Conservation (phyloP, 1,140 invertebrate species). For the Aleiodes sp. region DNA sequence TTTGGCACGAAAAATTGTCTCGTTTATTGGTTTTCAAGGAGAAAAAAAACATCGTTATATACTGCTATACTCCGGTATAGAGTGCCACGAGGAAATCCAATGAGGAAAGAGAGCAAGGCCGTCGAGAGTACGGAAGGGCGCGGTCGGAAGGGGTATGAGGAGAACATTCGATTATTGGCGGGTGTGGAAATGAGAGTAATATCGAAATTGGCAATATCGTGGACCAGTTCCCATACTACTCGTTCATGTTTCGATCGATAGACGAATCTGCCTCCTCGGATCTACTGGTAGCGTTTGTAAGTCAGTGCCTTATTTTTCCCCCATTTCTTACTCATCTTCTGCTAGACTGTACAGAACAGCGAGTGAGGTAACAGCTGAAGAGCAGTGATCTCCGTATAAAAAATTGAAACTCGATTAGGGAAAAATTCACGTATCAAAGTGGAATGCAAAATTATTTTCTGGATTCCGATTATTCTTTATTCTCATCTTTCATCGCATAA, state of each 20-base stretch:
- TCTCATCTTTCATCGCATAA: not conserved
- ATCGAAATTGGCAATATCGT: constrained; percentile 55
- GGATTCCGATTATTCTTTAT: not conserved
- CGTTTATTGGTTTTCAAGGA: constrained; percentile 17
- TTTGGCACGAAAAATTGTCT: constrained; percentile 13
- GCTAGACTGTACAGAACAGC: no score
- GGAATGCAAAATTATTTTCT: not conserved
- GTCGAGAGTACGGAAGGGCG: not conserved
- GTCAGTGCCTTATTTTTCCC: not conserved
- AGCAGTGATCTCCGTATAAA: not conserved
- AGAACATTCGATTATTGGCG: constrained; percentile 24
- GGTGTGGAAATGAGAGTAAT: constrained; percentile 48
- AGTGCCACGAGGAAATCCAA: constrained; percentile 2
- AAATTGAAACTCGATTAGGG: constrained; percentile 39
- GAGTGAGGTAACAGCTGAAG: constrained; percentile 24
- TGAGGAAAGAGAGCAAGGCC: not conserved
- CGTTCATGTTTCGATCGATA: constrained; percentile 36
- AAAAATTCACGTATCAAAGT: constrained; percentile 10
- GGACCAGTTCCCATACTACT: constrained; percentile 11
- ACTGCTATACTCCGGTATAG: constrained; percentile 7
- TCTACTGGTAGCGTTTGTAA: not conserved
- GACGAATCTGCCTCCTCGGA: constrained; percentile 25
- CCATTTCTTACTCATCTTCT: not conserved
- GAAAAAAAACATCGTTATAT: constrained; percentile 11
- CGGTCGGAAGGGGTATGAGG: not conserved